Evolutionary conservation across 2,888 invertebrate species (phyloP), one percentile per base, ranked within the genome.

Genomic region (Temnothorax ravouxi): DNA sequence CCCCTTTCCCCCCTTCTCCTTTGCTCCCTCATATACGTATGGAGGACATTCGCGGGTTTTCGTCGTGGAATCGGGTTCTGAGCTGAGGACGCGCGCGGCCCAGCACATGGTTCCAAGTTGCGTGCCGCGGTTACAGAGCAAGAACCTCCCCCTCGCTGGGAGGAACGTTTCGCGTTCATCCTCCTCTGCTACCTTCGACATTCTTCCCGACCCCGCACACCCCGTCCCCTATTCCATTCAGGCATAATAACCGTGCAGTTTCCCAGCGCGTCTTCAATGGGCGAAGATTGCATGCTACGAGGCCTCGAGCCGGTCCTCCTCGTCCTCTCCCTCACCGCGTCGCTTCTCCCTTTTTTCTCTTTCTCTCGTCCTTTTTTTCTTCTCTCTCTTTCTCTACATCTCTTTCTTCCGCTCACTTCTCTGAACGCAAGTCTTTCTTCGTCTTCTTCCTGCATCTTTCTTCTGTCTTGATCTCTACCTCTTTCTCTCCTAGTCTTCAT

Each of bases 181-280:
- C 89, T 91, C 89, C 88, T 90, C 85, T 87, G 89, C 89, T 90
- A 91, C 91, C 89, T 92, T 91, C 88, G 86, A 88, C 91, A 91
- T 91, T 92, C 91, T 88, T 90, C 84, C 87, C 87, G 88, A 84
- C 75, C 88, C 87, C 87, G 88, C 88, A 83, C 90, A 86, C 89
- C 90, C 86, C 90, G 89, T 89, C 91, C 89, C 90, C 92, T 91
- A 89, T 93, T 92, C 92, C 94, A 94, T 94, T 94, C 92, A 94
- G 92, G 91, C 93, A 93, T 94, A 94, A 94, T 94, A 94, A 94
- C 94, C 93, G 93, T 93, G 94, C 94, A 94, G 93, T 94, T 94
- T 95, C 94, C 94, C 94, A 94, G 93, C 92, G 93, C 92, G 93
- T 94, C 93, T 94, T 94, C 94, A 94, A 94, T 94, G 94, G 93